Percentiles rank a stretch among this genome's conserved stretches.
These are phyloP conservation scores for Acrossocheilus fasciatus DNA, from an alignment of 2,797 vertebrate genomes.

Conservation along the genomic window DNA sequence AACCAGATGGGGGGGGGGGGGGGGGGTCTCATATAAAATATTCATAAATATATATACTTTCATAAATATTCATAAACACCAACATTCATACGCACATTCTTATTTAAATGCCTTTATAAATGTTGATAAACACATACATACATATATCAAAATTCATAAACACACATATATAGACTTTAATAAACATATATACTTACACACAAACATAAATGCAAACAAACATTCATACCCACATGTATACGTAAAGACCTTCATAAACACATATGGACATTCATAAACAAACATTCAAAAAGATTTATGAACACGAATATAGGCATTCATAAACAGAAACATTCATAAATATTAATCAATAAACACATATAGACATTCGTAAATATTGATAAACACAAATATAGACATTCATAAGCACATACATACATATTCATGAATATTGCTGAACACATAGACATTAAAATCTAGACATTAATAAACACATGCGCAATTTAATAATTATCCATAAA, in stretches of 20 bases:
- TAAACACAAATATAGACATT: constrained; percentile 49
- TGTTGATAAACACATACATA: not conserved
- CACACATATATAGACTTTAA: not conserved
- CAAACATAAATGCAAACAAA: too few relatives aligned
- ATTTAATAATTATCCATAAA: too few relatives aligned
- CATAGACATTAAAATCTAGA: not conserved
- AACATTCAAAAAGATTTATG: not conserved
- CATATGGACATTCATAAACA: not conserved
- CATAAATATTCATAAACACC: not conserved
- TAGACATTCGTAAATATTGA: constrained; percentile 43
- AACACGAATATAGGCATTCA: not conserved
- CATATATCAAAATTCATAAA: not conserved
- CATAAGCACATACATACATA: constrained; percentile 6
- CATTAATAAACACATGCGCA: not conserved
- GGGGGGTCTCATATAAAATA: not conserved
- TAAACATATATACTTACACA: too few relatives aligned
- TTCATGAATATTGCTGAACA: not conserved
- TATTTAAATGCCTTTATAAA: not conserved
- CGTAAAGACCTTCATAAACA: not conserved
- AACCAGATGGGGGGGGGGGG: not conserved
- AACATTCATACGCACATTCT: not conserved
- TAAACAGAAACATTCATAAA: not conserved
- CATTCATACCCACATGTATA: too few relatives aligned
- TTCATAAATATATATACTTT: not conserved
- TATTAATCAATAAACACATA: constrained; percentile 4